Base-by-base conservation (phyloP, 2,888 invertebrate species). In the Adineta ricciae region DNA sequence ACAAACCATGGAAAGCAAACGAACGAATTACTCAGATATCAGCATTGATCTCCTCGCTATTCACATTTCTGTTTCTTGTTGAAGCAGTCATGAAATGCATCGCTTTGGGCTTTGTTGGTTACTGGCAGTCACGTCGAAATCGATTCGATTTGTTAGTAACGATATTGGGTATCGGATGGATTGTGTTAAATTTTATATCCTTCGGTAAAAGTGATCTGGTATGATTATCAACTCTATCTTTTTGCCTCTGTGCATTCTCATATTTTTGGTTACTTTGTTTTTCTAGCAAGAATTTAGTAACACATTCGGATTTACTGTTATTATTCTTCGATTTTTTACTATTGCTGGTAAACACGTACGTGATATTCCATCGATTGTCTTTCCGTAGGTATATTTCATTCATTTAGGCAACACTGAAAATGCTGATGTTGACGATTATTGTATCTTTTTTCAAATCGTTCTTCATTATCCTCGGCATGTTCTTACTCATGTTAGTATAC, bases 391-490 rank as follows among this genome's bases (percentile, higher is more conserved):
- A 11, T 46, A 46, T 8, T 11, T 46, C 73, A 41, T 84, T 46
- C 36, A 86, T 87, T 24, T 87, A 92, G 91, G 92, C 99, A 9
- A 99, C 99, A 0, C 92, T 97, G 87, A 99, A 99, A 92, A 99
- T 99, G 99, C 92, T 99, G 88, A 99, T 99, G 98, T 92, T 98
- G 88, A 99, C 99, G 0, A 99, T 99, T 82, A 96, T 98, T 73
- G 98, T 99, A 87, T 98, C 98, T 83, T 98, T 99, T 87, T 97
- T 97, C 92, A 98, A 99, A 92, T 96, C 96, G 89, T 98, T 99
- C 92, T 99, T 99, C 92, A 97, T 97, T 91, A 99, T 99, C 88
- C 97, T 97, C 91, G 99, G 98, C 88, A 97, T 98, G 97, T 97
- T 98, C 90, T 92, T 99, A 41, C 92, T 99, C 86, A 98, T 99